Evolutionary conservation across 2,797 vertebrate species (phyloP).

Genomic region (Sebastes oblongus): DNA sequence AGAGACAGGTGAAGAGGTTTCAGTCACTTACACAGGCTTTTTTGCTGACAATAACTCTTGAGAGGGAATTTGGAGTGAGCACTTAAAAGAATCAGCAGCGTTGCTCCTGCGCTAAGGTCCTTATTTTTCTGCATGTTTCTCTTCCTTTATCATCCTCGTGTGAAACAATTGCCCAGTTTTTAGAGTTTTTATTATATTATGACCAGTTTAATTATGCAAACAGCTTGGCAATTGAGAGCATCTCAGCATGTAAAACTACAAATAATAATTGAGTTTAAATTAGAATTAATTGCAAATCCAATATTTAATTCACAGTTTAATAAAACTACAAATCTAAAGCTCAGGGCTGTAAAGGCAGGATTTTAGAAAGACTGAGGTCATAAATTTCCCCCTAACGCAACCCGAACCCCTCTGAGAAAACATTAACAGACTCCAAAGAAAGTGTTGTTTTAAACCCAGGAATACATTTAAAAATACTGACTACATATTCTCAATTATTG

Average conservation of each 20-base stretch:
- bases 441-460: neutral
- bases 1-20: conserved; percentile 18
- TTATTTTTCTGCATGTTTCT: neutral
- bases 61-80: conserved; percentile 10
- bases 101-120: neutral
- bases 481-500: neutral
- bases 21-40: neutral
- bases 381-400: neutral
- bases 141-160: neutral
- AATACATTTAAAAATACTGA: neutral
- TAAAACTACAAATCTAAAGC: neutral
- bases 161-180: neutral
- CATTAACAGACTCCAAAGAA: neutral
- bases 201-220: neutral
- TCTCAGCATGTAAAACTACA: neutral
- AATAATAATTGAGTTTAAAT: neutral
- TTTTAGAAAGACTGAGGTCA: neutral
- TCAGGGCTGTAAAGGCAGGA: neutral
- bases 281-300: neutral
- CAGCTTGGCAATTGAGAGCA: neutral
- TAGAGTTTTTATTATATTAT: neutral
- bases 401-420: neutral
- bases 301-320: neutral
- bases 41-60: neutral
- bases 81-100: conserved; percentile 5